phyloP scores from a whole-genome alignment of 2,113 vertebrate species.

The Carassius gibelio region DNA sequence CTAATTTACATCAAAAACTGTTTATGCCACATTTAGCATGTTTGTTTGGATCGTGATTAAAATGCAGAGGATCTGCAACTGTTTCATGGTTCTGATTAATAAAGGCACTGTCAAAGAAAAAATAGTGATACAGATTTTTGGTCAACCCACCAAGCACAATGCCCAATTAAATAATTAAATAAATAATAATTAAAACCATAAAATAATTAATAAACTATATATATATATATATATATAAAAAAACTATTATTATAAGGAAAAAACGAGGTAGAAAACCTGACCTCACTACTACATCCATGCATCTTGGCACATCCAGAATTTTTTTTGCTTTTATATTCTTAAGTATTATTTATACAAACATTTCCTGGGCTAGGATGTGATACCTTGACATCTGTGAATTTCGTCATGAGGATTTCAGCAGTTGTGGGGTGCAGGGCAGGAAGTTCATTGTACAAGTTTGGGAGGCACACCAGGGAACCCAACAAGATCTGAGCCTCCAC shows the following conservation, averaged over 20 bases:
- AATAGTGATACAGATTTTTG: too few species aligned
- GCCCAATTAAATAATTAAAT: too few species aligned
- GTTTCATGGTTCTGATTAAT: too few species aligned
- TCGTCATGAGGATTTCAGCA: conserved; percentile 88
- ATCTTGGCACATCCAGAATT: background rate
- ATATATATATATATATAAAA: too few species aligned
- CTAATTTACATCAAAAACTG: too few species aligned
- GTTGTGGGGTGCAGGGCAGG: conserved; percentile 92
- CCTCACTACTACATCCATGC: background rate
- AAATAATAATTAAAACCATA: too few species aligned
- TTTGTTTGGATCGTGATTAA: too few species aligned
- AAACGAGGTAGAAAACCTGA: background rate
- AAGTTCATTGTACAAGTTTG: conserved; percentile 92
- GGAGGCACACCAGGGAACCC: conserved; percentile 96
- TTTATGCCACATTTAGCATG: too few species aligned
- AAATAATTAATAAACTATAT: too few species aligned
- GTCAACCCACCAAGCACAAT: too few species aligned
- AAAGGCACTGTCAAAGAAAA: too few species aligned
- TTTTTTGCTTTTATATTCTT: background rate
- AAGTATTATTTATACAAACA: background rate
- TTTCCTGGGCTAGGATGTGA: background rate
- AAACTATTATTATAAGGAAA: background rate
- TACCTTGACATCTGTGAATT: conserved; percentile 90
- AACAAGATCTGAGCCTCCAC: conserved; percentile 97
- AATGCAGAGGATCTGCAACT: too few species aligned